phyloP scores from a whole-genome alignment of 2,888 invertebrate species.

The Labia minor region DNA sequence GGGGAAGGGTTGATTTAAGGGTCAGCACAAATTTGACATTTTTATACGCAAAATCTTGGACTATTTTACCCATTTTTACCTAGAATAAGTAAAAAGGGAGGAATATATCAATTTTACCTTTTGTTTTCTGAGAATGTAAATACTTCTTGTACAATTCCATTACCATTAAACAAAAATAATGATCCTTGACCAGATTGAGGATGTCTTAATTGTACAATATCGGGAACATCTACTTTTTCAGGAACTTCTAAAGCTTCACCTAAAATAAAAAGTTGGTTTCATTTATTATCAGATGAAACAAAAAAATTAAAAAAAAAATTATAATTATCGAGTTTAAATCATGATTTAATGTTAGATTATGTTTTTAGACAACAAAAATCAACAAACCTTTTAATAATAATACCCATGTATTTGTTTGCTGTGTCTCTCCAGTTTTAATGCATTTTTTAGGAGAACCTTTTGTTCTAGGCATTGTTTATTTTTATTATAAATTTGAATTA shows the following conservation, averaged over 20 bases:
- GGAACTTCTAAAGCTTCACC: constrained; percentile 40
- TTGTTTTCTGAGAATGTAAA: constrained; percentile 57
- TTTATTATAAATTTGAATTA: neutral
- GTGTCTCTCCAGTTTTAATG: constrained; percentile 40
- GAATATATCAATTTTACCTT: too few species aligned
- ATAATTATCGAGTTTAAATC: too few species aligned
- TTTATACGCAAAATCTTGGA: too few species aligned
- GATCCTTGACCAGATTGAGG: constrained; percentile 52
- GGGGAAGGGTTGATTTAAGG: too few species aligned
- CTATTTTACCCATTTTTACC: too few species aligned
- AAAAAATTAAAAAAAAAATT: too few species aligned
- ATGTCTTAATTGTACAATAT: constrained; percentile 54
- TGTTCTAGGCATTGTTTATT: constrained; percentile 47
- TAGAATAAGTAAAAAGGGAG: too few species aligned
- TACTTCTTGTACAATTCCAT: constrained; percentile 56
- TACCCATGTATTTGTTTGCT: constrained; percentile 56
- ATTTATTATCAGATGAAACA: too few species aligned
- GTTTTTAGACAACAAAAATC: too few species aligned
- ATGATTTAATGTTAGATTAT: too few species aligned
- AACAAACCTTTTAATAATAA: constrained; percentile 54
- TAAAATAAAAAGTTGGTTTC: constrained; percentile 31
- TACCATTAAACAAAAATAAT: constrained; percentile 50
- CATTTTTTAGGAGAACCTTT: constrained; percentile 45
- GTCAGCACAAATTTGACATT: too few species aligned
- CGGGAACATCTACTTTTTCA: constrained; percentile 36